Percentiles rank a stretch among this genome's conserved stretches.
These are phyloP conservation scores for Microtus pennsylvanicus DNA, from an alignment of 2,113 vertebrate species.

Conservation along the genomic window DNA sequence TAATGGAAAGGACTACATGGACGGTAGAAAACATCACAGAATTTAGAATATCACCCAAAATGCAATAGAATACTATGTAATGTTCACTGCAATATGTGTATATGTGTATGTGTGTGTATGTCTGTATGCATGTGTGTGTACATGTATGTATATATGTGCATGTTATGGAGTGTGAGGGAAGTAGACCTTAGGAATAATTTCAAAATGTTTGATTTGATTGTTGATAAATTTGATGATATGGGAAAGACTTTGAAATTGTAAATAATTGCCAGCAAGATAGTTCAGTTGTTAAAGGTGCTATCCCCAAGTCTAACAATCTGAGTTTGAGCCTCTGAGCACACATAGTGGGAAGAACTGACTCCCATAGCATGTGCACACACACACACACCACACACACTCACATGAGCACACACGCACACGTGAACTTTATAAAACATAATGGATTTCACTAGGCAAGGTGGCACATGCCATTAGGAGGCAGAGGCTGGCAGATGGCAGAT, in stretches of 20 bases:
- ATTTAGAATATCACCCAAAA: neutral
- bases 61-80: neutral
- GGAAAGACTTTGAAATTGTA: neutral
- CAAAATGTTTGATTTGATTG: neutral
- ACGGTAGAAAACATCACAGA: neutral
- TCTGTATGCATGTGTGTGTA: neutral
- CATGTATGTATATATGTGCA: neutral
- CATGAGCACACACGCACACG: neutral
- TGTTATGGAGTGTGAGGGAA: neutral
- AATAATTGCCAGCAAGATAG: neutral
- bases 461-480: neutral
- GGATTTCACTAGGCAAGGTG: neutral
- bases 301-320: neutral
- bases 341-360: neutral
- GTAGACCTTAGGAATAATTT: neutral
- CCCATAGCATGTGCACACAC: neutral
- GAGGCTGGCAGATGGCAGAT: neutral
- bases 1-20: neutral
- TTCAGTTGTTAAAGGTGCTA: neutral
- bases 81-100: neutral
- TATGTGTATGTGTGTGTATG: neutral
- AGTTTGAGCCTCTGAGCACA: neutral
- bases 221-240: neutral
- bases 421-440: neutral
- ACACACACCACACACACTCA: neutral